phyloP scores from a whole-genome alignment of 1,140 invertebrate genomes.

The Drosophila ambigua region DNA sequence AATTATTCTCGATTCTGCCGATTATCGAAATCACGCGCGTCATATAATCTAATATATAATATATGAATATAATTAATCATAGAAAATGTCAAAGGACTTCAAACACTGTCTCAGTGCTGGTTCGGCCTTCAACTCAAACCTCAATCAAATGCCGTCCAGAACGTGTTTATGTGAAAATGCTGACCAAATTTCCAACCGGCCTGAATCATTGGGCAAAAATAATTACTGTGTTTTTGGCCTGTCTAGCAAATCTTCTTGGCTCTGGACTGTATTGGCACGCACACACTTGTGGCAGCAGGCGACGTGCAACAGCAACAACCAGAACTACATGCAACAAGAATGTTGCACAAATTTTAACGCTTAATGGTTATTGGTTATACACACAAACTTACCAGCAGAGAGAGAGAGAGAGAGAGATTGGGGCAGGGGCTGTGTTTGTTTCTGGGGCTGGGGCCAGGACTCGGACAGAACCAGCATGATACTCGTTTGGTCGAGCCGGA shows the following conservation, averaged over 20 bases:
- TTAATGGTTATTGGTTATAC: conserved; percentile 71
- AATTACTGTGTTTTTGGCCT: conserved; percentile 63
- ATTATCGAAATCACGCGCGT: too few relatives aligned
- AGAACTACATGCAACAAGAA: conserved; percentile 43
- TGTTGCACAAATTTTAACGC: conserved; percentile 75
- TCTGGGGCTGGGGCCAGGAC: not conserved
- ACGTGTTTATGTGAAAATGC: conserved; percentile 31
- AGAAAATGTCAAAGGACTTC: too few relatives aligned
- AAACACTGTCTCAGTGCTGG: too few relatives aligned
- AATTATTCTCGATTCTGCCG: too few relatives aligned
- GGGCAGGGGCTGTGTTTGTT: not conserved
- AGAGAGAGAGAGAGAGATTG: not conserved
- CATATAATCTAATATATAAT: too few relatives aligned
- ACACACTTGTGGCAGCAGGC: conserved; percentile 15
- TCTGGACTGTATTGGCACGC: conserved; percentile 11
- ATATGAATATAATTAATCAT: too few relatives aligned
- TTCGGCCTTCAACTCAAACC: not conserved
- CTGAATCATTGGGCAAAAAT: conserved; percentile 54
- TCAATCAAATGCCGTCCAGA: conserved; percentile 26
- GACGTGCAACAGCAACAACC: conserved; percentile 31
- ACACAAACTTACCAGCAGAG: conserved; percentile 43
- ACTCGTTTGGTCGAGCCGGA: conserved; percentile 58
- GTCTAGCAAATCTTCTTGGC: conserved; percentile 60
- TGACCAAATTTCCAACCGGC: conserved; percentile 40
- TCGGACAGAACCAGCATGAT: conserved; percentile 61